Base-by-base conservation (phyloP, 2,888 invertebrate genomes). In the Tricholauxania praeusta region DNA sequence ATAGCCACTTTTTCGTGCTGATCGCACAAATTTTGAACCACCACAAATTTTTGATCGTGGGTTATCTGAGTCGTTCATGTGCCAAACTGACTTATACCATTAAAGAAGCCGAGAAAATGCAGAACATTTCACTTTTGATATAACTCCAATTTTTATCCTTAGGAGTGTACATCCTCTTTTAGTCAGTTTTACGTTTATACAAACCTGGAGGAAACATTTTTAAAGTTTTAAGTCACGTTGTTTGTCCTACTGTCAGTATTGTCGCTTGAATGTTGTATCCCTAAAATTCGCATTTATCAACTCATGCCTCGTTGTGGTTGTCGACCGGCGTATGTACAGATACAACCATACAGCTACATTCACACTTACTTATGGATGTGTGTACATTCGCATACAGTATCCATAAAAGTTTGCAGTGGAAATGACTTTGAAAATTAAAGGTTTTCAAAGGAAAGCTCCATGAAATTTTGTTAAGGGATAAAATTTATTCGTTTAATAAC, bases 201-300 rank as follows among this genome's bases (percentile, higher is more conserved):
- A n/a, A n/a, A n/a, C 28, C 28, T 28, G 28, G 28, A 28, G 28
- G 28, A 4, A 28, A 28, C 3, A 28, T 1, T 22, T 22, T 22
- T 22, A 22, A 22, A 22, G 28, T 28, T 4, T 28, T 28, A 28
- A 28, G 4, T 28, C 28, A 28, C 0, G 0, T 28, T 28, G 28
- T 17, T 72, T 32, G 65, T 48, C 48, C 71, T 72, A 76, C 76
- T 71, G 78, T 77, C n/a, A 55, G 66, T 52, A 49, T 63, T 53
- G 72, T 51, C 39, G 28, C 63, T 74, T 65, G 15, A 28, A 12
- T 12, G 1, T 68, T 55, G 67, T 55, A 55, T 55, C 55, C 39
- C 67, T 17, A 67, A 74, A 75, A 75, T 81, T 82, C 82, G 82
- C 78, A 81, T 80, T 82, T 81, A 79, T 63, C 80, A 74, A 78